Conservation (phyloP, 2,113 vertebrate species). For the Xiphophorus maculatus region DNA sequence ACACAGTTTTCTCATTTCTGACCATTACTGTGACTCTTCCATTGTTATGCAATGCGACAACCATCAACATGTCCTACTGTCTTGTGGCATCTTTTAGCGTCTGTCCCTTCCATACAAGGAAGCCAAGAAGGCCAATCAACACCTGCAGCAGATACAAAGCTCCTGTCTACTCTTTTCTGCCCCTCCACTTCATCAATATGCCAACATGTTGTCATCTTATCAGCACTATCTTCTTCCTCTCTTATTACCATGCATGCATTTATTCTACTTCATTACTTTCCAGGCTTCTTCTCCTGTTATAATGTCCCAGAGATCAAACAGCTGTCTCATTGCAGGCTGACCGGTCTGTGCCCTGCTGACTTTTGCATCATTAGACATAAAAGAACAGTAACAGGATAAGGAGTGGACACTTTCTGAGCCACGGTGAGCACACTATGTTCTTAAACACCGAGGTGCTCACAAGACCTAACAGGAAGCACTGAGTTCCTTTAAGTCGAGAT, state of each 20-base stretch:
- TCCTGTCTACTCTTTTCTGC: neutral
- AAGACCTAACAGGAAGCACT: no score
- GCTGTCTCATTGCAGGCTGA: neutral
- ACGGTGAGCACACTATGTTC: no score
- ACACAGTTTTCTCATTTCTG: neutral
- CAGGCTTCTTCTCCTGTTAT: neutral
- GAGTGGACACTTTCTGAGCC: no score
- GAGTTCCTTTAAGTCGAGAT: no score
- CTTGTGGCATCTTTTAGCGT: neutral
- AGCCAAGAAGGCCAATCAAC: neutral
- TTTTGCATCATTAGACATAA: no score
- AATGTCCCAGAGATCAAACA: constrained; percentile 22
- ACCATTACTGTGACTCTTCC: neutral
- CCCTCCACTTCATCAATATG: neutral
- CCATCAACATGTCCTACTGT: neutral
- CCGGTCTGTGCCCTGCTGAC: neutral
- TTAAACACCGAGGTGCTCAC: no score
- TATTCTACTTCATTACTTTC: constrained; percentile 2
- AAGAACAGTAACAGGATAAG: no score
- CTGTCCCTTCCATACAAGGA: neutral
- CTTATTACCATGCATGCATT: constrained; percentile 17
- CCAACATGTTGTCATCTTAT: neutral
- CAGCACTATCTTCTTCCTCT: neutral
- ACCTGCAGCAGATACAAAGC: neutral
- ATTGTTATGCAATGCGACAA: neutral